A percentile compares a stretch with the other conserved stretches of the same genome.
Evolutionary conservation across 2,113 vertebrate species (phyloP).

Genomic region (Climacteris rufus): DNA sequence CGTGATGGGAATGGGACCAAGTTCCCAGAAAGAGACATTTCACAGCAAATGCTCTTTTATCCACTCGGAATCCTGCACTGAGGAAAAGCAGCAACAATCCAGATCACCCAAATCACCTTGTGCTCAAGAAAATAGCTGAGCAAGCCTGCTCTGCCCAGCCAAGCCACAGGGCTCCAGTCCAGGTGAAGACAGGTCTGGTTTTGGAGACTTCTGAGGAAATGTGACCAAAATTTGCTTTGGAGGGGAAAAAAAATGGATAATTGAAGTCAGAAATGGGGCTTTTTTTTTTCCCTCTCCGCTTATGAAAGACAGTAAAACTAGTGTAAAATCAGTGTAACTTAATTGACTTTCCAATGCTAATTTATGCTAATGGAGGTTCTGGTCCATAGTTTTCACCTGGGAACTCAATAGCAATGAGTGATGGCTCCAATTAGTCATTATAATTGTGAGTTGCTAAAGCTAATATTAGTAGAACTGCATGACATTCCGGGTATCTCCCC

Average conservation of each 20-base stretch:
- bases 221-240: not conserved
- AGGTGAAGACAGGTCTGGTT: not conserved
- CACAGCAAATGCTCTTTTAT: not conserved
- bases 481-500: slow-evolving; percentile 49
- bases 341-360: slow-evolving; percentile 62
- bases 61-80: rapidly evolving
- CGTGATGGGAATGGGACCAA: not conserved
- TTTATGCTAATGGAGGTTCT: slow-evolving; percentile 62
- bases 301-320: slow-evolving; percentile 35
- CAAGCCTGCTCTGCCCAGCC: not conserved
- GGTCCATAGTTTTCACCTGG: slow-evolving; percentile 64
- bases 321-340: slow-evolving; percentile 60
- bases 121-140: not conserved
- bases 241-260: not conserved
- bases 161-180: not conserved
- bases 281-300: not conserved
- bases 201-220: not conserved
- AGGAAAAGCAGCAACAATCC: not conserved
- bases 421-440: slow-evolving; percentile 58
- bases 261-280: not conserved
- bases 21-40: not conserved
- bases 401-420: slow-evolving; percentile 61
- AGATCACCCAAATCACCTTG: not conserved
- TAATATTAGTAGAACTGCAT: slow-evolving; percentile 60
- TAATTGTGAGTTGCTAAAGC: slow-evolving; percentile 61